Conservation (phyloP, 2,888 invertebrate species). For the Phanerotoma sp. region DNA sequence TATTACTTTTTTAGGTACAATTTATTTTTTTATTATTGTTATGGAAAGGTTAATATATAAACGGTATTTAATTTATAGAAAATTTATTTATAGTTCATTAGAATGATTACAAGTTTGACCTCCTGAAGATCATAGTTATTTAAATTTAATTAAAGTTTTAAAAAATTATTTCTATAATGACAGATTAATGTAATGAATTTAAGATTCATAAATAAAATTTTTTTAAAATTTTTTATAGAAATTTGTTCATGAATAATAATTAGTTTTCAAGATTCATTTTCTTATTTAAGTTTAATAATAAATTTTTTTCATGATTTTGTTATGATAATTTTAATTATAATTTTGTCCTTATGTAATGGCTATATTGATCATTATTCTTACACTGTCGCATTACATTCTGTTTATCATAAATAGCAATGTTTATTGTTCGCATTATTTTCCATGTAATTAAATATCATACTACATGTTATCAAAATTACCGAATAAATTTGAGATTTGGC, state of each 20-base stretch:
- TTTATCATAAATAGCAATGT: too few species aligned
- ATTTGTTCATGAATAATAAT: conserved; percentile 63
- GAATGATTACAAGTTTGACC: conserved; percentile 63
- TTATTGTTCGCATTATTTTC: too few species aligned
- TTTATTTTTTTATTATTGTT: conserved; percentile 65
- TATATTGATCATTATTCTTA: too few species aligned
- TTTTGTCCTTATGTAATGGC: too few species aligned
- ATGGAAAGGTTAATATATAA: conserved; percentile 64
- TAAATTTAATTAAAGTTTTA: conserved; percentile 33
- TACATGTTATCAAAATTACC: too few species aligned
- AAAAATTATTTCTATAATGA: conserved; percentile 63
- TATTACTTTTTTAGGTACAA: conserved; percentile 63
- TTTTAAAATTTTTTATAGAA: conserved; percentile 65
- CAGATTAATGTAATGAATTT: conserved; percentile 67
- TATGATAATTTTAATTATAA: conserved; percentile 65
- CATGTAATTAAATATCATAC: too few species aligned
- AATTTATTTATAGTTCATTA: conserved; percentile 62
- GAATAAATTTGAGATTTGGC: too few species aligned
- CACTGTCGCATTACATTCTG: too few species aligned
- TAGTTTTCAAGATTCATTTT: conserved; percentile 64
- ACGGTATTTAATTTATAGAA: conserved; percentile 60
- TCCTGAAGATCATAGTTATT: conserved; percentile 35
- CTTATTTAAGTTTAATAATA: conserved; percentile 69
- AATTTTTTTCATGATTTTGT: conserved; percentile 67
- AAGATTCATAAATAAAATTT: conserved; percentile 68